Evolutionary conservation across 2,113 vertebrate species (phyloP), one percentile per base, ranked within the genome.

Genomic region (Cygnus buccinator): DNA sequence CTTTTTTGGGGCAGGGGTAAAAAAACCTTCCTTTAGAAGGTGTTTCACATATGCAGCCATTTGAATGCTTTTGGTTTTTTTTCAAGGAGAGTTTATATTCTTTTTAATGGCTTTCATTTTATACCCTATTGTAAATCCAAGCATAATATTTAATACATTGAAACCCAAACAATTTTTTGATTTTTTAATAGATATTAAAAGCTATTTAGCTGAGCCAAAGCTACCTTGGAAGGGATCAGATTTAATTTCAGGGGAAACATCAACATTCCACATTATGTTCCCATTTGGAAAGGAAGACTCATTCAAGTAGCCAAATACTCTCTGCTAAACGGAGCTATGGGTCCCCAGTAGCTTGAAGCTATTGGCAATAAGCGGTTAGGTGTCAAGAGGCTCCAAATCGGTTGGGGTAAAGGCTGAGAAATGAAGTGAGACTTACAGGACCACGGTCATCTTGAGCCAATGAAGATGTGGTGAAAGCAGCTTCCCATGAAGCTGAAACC

Each of bases 61-160:
- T 35, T 35, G 31, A 63, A 29, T 86, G 33, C 46, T 81, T 84
- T 41, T 43, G 1, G 7, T 52, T 85, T 73, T 73, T 48, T 89
- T 93, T 90, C 72, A 74, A 84, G 59, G 14, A 66, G 9, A 19
- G 5, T 71, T 75, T 72, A 73, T 71, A 20, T 25, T 5, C 48
- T 28, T 22, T 87, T 75, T 77, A 76, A 87, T 61, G 72, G 78
- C 13, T 84, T 93, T 85, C 26, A 75, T 94, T 92, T 96, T 77
- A 75, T 37, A 67, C 6, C 7, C 19, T 31, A 84, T 92, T 78
- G 52, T 91, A 87, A 84, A 94, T 71, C 72, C 15, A 63, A 87
- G 35, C n/a, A 46, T 52, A 43, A 81, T 84, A 87, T 81, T 84
- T 81, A 92, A 81, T 78, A 75, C 35, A 73, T 52, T 55, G 77